Evolutionary conservation across 2,888 invertebrate genomes (phyloP).

Genomic region (Baccha elongata): DNA sequence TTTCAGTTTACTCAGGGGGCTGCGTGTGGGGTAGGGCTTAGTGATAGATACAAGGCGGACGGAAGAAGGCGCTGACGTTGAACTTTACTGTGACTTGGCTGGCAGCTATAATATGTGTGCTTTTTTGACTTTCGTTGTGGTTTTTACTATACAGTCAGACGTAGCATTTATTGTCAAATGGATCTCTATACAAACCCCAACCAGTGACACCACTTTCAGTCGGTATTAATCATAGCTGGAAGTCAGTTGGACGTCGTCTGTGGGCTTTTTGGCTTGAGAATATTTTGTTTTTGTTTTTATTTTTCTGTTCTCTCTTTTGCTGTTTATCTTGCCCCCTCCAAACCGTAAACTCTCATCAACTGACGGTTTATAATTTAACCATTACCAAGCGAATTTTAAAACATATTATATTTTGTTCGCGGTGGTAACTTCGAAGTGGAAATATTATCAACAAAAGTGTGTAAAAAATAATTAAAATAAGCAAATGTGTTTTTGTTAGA

Average conservation of each 20-base stretch:
- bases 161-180: slow-evolving; percentile 45
- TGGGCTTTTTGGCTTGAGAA: slow-evolving; percentile 52
- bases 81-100: slow-evolving; percentile 33
- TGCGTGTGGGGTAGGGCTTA: slow-evolving; percentile 43
- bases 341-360: background rate
- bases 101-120: slow-evolving; percentile 26
- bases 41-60: slow-evolving; percentile 53
- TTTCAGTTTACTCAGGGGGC: slow-evolving; percentile 14
- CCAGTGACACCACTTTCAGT: slow-evolving; percentile 56
- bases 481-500: slow-evolving; percentile 35
- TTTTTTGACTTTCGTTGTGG: slow-evolving; percentile 47
- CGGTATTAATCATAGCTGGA: slow-evolving; percentile 68
- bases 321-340: slow-evolving; percentile 44
- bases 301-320: slow-evolving; percentile 10
- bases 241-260: slow-evolving; percentile 56
- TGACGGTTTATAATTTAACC: slow-evolving; percentile 13
- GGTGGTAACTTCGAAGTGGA: slow-evolving; percentile 64
- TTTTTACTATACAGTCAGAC: slow-evolving; percentile 27
- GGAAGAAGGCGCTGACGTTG: slow-evolving; percentile 37
- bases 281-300: slow-evolving; percentile 16
- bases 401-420: slow-evolving; percentile 44
- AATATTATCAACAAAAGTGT: slow-evolving; percentile 20
- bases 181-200: slow-evolving; percentile 42
- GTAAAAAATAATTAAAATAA: slow-evolving; percentile 33
- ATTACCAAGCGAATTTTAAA: slow-evolving; percentile 53